Conservation (phyloP, 2,888 invertebrate genomes). For the Hemaris fuciformis region DNA sequence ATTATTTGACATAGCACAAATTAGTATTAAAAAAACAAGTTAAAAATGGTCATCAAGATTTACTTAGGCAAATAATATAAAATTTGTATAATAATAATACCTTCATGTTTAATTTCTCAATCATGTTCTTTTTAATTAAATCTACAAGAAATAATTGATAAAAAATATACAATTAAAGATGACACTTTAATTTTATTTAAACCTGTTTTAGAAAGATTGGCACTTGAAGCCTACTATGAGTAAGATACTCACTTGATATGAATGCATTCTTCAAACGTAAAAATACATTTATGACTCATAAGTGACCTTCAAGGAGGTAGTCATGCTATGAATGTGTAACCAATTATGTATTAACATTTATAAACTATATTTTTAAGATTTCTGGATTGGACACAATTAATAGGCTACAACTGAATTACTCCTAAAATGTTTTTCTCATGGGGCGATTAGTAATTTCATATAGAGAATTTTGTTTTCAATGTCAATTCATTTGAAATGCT, state of each 20-base stretch:
- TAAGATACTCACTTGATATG: slow-evolving; percentile 7
- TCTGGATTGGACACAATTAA: no score
- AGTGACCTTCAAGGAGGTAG: slow-evolving; percentile 43
- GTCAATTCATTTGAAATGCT: background rate
- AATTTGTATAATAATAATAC: no score
- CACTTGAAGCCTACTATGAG: background rate
- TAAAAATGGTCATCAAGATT: no score
- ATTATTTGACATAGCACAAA: no score
- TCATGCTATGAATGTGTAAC: background rate
- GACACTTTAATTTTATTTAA: background rate
- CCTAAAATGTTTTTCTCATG: no score
- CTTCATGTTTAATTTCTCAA: no score
- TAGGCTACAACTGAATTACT: no score
- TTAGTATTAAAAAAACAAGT: no score
- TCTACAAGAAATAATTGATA: no score
- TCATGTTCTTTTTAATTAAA: no score
- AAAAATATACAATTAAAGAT: background rate
- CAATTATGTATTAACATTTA: background rate
- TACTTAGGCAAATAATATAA: no score
- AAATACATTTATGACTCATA: slow-evolving; percentile 48
- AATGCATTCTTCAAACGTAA: slow-evolving; percentile 34
- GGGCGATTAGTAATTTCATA: background rate
- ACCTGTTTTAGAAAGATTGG: background rate
- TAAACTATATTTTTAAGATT: background rate
- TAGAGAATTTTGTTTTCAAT: background rate